Evolutionary conservation across 2,888 invertebrate genomes (phyloP), one percentile per base, ranked within the genome.

Genomic region (Heliothis peltigera): DNA sequence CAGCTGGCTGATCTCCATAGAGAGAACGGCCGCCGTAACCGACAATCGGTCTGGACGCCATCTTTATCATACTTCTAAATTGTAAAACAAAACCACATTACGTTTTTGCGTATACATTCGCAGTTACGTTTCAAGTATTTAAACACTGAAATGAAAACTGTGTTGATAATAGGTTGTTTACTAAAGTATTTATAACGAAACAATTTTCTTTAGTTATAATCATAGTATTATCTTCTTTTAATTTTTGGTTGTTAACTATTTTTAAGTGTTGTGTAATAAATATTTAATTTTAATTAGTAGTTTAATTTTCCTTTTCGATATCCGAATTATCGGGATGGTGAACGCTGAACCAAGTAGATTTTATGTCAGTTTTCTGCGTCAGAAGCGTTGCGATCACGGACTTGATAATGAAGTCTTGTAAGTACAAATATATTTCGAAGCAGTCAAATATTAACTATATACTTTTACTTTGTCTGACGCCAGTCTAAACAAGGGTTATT

Each of bases 261-360:
- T 60, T 7, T 77, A 75, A 69, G 62, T 48, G 35, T 54, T 78
- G 62, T 70, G 7, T 64, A 70, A 47, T 79, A 70, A 76, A 56
- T 55, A 4, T 18, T 0, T 21, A 10, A 58, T 46, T 3, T 1
- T 8, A 39, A 28, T 32, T 42, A 4, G 22, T 48, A 58, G 25
- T 59, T 63, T 63, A 5, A 52, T 75, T 68, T 49, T 12, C 7
- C 17, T 6, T 17, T 44, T 8, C 5, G 5, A 12, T 10, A 35
- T 22, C 1, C 21, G n/a, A 39, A 15, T 48, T 25, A 48, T 70
- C 47, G 55, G 57, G 57, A 73, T 55, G 48, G 19, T 0, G 0
- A 3, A 19, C 5, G 46, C 72, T 46, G 42, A 57, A 39, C 74
- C 74, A 17, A 57, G 46, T 74, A 72, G 74, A 74, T 74, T 77